Evolutionary conservation across 2,113 vertebrate species (phyloP).

Genomic region (Heterocephalus glaber): DNA sequence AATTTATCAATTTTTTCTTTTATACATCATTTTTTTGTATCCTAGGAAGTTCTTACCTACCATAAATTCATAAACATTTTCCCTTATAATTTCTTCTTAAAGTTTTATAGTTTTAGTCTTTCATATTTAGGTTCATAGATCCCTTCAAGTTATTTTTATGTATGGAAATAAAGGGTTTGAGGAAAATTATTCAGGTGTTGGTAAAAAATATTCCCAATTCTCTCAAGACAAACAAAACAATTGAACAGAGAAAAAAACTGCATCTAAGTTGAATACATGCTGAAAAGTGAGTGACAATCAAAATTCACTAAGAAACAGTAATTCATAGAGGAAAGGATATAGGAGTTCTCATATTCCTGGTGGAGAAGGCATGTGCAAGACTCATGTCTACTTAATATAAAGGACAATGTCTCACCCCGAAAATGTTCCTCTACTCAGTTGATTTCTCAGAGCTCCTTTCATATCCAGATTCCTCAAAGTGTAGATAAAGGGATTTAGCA

Average conservation of each 20-base stretch:
- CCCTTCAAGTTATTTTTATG: too few relatives aligned
- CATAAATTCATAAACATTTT: too few relatives aligned
- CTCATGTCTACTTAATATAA: neutral
- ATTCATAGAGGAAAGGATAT: neutral
- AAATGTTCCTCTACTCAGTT: neutral
- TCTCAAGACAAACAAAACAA: neutral
- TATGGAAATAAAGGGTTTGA: too few relatives aligned
- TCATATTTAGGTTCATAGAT: too few relatives aligned
- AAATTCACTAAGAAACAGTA: neutral
- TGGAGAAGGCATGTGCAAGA: neutral
- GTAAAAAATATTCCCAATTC: neutral
- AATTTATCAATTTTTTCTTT: too few relatives aligned
- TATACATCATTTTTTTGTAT: too few relatives aligned
- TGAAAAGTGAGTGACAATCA: neutral
- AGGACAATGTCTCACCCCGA: constrained; percentile 15
- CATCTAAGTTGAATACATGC: neutral
- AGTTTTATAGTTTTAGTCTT: too few relatives aligned
- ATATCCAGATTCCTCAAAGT: constrained; percentile 71
- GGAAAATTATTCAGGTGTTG: neutral
- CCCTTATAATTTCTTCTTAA: too few relatives aligned
- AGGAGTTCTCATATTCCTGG: neutral
- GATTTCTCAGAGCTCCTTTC: constrained; percentile 47
- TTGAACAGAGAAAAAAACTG: neutral
- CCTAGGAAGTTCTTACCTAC: too few relatives aligned
- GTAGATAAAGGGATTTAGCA: constrained; percentile 75